phyloP scores from a whole-genome alignment of 2,888 invertebrate genomes.

The Cerastoderma edule region DNA sequence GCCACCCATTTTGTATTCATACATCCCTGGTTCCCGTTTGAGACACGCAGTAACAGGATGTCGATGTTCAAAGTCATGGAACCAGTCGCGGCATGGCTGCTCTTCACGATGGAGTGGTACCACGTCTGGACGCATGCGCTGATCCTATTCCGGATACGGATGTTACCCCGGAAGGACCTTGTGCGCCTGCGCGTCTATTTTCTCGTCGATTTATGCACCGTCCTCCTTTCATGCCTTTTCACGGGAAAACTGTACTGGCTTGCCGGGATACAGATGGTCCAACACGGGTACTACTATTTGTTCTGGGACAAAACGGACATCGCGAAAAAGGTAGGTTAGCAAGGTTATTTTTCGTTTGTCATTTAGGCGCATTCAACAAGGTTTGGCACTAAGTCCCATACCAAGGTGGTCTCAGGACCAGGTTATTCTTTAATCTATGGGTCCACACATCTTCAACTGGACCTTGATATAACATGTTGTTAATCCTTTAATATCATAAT shows the following conservation, averaged over 20 bases:
- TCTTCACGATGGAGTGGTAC: slow-evolving; percentile 72
- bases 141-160: slow-evolving; percentile 74
- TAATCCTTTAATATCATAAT: no score
- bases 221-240: slow-evolving; percentile 70
- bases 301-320: slow-evolving; percentile 75
- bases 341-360: no score
- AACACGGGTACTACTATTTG: slow-evolving; percentile 76
- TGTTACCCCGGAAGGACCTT: slow-evolving; percentile 78
- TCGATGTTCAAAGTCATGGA: slow-evolving; percentile 25
- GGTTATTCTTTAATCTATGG: no score
- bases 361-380: no score
- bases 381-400: no score
- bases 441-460: no score
- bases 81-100: slow-evolving; percentile 50
- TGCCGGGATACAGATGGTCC: slow-evolving; percentile 70
- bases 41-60: slow-evolving; percentile 4
- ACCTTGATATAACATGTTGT: no score
- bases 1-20: not conserved
- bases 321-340: slow-evolving; percentile 70
- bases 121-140: slow-evolving; percentile 73
- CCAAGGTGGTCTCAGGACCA: no score
- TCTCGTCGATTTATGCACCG: slow-evolving; percentile 74
- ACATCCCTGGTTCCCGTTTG: not conserved
- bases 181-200: slow-evolving; percentile 77
- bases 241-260: slow-evolving; percentile 74